Evolutionary conservation across 2,797 vertebrate species (phyloP), one percentile per base, ranked within the genome.

Genomic region (Mionectes olivaceus): DNA sequence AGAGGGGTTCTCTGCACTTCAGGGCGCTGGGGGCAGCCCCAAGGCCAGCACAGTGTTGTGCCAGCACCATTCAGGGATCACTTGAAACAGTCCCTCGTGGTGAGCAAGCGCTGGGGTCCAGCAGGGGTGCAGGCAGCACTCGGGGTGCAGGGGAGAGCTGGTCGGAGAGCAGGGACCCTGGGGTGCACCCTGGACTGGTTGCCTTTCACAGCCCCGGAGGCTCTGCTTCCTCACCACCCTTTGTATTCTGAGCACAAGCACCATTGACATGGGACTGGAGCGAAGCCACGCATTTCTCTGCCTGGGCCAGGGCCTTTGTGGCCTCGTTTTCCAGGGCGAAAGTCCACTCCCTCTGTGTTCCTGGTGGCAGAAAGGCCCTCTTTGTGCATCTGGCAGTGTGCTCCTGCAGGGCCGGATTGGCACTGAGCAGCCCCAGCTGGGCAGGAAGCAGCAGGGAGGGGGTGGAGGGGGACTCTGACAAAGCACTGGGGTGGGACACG

Each of bases 361-460:
- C 96, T 94, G 57, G 97, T 97, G 96, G 96, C 96, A 98, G 94
- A 98, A 98, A 98, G 98, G 98, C 97, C 93, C 67, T 96, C 98
- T 98, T 98, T 98, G 98, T 98, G 97, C 95, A 78, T 14, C 64
- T 92, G 95, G 96, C 95, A 67, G 90, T 39, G 41, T 94, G 96
- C 95, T 97, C 91, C 95, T 96, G 96, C 88, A 7, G 91, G 93
- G 96, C 95, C 52, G 96, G 33, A 91, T 97, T 98, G 98, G 98
- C 98, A 98, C 96, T 77, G 73, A 98, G 95, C 95, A 96, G 97
- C 96, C 97, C 98, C 98, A 98, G 98, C 98, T 98, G 98, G 98
- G 98, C 98, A 98, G 98, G 98, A 98, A 98, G 98, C 93, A 43
- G 94, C 95, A 78, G 93, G 95, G 96, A 93, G 95, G 96, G 96